Evolutionary conservation across 2,888 invertebrate genomes (phyloP), one percentile per base, ranked within the genome.

Genomic region (Melangyna quadrimaculata): DNA sequence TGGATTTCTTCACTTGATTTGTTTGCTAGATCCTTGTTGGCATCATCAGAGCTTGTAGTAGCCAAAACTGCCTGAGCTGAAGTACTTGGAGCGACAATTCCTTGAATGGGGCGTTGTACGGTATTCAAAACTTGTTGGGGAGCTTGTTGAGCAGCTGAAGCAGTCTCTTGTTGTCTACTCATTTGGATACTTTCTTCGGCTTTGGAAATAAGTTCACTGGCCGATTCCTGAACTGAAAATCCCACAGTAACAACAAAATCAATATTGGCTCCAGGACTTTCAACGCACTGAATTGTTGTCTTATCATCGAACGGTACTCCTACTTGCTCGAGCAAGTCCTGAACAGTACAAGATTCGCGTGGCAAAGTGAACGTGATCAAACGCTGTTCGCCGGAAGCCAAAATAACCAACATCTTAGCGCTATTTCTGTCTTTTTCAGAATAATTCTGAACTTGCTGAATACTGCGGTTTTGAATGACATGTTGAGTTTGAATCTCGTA

Each of bases 321-420:
- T 88, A 95, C 95, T 94, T 96, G 96, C 90, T 96, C 96, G 79
- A 96, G 92, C 87, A 96, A 94, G 93, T 96, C 96, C 91, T 96
- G 95, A 71, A 96, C 95, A 0, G 96, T 96, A 91, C 96, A 96
- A 87, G 95, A 95, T 90, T 96, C 96, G 89, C 95, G 95, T 8
- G 96, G 96, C 88, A 96, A 93, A 73, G 96, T 96, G 90, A 96
- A 96, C 10, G 96, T 96, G 72, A 96, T 96, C 81, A 96, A 93
- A 89, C 96, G 94, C 91, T 96, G 96, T 92, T 96, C 96, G 14
- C 96, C 96, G 87, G 94, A 95, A 88, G 95, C 94, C 72, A 96
- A 92, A 87, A 96, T 94, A 48, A 96, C 96, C 89, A 96, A 93
- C 96, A 96, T 96, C 91, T 96, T 95, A 9, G 96, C 96, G 14